Evolutionary conservation across 1,140 invertebrate species (phyloP).

Genomic region (Metopolophium dirhodum): DNA sequence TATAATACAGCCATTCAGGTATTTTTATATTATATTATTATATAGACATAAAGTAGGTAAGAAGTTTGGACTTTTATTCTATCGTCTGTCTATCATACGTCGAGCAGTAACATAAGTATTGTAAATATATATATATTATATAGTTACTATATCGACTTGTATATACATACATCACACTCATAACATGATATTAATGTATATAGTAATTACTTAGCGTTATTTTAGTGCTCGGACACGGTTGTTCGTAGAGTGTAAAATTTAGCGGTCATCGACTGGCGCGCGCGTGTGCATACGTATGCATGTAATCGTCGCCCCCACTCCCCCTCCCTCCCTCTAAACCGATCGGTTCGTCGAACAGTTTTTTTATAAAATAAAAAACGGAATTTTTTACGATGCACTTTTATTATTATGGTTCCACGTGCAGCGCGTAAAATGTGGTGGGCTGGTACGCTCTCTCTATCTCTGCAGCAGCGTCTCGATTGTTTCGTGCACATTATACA

Average conservation of each 20-base stretch:
- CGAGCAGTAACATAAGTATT: no score
- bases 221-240: background rate
- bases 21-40: background rate
- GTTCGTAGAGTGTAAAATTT: conserved; percentile 20
- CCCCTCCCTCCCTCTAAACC: no score
- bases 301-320: background rate
- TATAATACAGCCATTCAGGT: background rate
- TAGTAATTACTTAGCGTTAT: conserved; percentile 7
- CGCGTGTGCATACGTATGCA: background rate
- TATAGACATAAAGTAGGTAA: background rate
- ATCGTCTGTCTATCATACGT: background rate
- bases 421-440: conserved; percentile 18
- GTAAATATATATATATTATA: no score
- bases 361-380: background rate
- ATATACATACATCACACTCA: no score
- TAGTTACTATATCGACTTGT: no score
- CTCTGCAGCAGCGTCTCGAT: background rate
- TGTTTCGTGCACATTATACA: background rate
- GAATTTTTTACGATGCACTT: conserved; percentile 12
- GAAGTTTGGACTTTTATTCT: background rate
- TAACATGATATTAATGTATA: background rate
- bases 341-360: no score
- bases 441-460: background rate
- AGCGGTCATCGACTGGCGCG: background rate
- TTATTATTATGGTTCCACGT: conserved; percentile 10